Evolutionary conservation across 2,797 vertebrate species (phyloP).

Genomic region (Peromyscus melanophrys): DNA sequence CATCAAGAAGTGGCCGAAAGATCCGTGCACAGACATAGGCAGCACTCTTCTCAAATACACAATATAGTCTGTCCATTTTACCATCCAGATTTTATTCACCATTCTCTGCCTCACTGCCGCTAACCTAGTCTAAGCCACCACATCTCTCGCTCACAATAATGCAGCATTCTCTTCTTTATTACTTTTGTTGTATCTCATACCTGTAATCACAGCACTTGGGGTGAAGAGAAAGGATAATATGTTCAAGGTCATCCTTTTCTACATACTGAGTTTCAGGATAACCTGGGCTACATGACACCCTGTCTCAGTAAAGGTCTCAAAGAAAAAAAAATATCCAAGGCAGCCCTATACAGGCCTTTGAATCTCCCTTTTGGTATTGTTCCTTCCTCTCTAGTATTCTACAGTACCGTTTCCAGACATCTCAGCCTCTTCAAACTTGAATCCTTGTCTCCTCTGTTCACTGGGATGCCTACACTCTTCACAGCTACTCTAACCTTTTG

Average conservation of each 20-base stretch:
- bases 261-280: background rate
- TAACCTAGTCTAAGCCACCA: background rate
- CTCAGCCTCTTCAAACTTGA: background rate
- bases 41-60: background rate
- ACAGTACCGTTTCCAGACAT: background rate
- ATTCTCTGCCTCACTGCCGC: background rate
- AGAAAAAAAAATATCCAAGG: background rate
- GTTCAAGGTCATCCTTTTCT: background rate
- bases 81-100: background rate
- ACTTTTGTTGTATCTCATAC: background rate
- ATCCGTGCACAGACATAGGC: background rate
- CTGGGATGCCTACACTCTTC: background rate
- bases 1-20: background rate
- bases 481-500: background rate
- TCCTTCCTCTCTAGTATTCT: background rate
- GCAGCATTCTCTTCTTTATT: background rate
- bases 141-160: background rate
- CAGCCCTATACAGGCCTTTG: background rate
- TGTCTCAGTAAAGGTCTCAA: background rate
- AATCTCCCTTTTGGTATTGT: background rate
- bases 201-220: background rate
- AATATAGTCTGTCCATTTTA: background rate
- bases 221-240: background rate
- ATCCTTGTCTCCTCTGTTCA: background rate
- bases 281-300: background rate